Base-by-base conservation (phyloP, 2,888 invertebrate genomes). In the Hirtodrosophila cameraria region DNA sequence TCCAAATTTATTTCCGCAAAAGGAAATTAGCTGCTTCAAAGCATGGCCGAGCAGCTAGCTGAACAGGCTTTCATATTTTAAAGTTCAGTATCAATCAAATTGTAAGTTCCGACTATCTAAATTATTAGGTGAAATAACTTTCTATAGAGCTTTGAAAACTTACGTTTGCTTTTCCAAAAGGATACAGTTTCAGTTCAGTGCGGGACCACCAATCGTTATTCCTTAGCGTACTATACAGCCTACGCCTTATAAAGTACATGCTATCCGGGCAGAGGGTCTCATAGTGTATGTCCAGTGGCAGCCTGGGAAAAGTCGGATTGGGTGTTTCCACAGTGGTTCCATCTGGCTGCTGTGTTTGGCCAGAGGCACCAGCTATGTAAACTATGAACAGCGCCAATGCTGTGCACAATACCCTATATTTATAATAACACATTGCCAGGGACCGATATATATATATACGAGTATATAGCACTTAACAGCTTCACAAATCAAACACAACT, bases 191-290 rank as follows among this genome's bases (percentile, higher is more conserved):
- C 5, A 91, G 69, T 15, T 89, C 83, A 0, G 83, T 83, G 39
- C 78, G 69, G 1, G 78, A 53, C 53, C 87, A 72, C 62, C 87
- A 86, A 16, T 70, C 70, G n/a, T 87, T 81, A 1, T 70, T 58
- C 2, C 48, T 45, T 65, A 90, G 85, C 1, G 88, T 75, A 18
- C 65, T 69, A 38, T 81, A 72, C 0, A 91, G 71, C 28, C 89
- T 82, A 11, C 73, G 71, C 0, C 80, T 69, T 15, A 91, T 74
- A 25, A 91, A 91, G 12, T 20, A 36, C 48, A 88, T 75, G 65
- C 91, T 90, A 18, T 90, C 90, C 3, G 83, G 73, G 28, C 91
- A 91, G 2, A 90, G 79, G 0, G 90, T 66, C 61, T 91, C 91
- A 68, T 91, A 91, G 66, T 89, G 90, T 3, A 91, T 62, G 41